Base-by-base conservation (phyloP, 2,797 vertebrate species). In the Cyprinella venusta region DNA sequence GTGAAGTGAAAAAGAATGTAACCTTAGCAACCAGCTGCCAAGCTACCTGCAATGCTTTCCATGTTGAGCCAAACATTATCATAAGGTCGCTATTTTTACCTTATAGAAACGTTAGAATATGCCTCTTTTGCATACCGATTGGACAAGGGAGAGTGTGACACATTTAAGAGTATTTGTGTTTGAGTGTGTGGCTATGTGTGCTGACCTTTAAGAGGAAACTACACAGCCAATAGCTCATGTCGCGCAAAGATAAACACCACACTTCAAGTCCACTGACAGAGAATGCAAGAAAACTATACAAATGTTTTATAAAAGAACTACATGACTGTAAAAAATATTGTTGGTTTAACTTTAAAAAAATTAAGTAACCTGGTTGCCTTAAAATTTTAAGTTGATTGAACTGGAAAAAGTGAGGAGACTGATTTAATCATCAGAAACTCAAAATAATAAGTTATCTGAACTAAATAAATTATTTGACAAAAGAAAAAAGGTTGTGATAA, bases 1-100 rank as follows among this genome's bases (percentile, higher is more conserved):
- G 84, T 56, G 76, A 88, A 84, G 68, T 77, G 81, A 86, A 89
- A 87, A 76, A 81, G 67, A 85, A 76, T 81, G 88, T 88, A 88
- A 89, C 89, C 90, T 76, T 88, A 80, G 89, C 82, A 89, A 89
- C 88, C 80, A 65, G 82, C 77, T 87, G 70, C 69, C 76, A 80
- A 83, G 45, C 36, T 79, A 87, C 82, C 70, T 84, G 74, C 36
- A 67, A 68, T 24, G 79, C 63, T 65, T 84, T 48, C 38, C 76
- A 61, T 24, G 69, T 83, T 77, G 52, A 83, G 36, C 7, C 40
- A 68, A 54, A 78, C 59, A 74, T 74, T 78, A 77, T 70, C 52
- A 67, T 40, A 69, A 13, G 12, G 63, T 71, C 26, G 36, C 80
- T 85, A 71, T 76, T 79, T 86, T 83, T 85, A 78, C 59, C 59